These are phyloP conservation scores for Ectemnius lituratus DNA, from an alignment of 2,888 invertebrate species.

Conservation along the genomic window DNA sequence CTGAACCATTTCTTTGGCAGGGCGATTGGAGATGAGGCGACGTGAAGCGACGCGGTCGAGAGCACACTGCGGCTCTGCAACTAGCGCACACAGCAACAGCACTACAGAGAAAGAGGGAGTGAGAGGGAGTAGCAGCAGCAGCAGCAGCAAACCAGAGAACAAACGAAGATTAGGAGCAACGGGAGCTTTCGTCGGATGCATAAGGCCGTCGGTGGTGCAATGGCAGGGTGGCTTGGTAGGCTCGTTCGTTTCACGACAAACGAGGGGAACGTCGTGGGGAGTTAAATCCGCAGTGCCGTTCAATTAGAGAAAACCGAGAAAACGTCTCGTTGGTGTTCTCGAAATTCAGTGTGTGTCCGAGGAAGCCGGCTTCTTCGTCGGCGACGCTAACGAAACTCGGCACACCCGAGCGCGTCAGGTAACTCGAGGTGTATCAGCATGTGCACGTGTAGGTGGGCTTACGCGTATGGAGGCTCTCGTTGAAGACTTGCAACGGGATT, in stretches of 20 bases:
- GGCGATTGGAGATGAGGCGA: neutral
- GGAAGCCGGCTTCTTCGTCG: neutral
- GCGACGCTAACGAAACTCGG: neutral
- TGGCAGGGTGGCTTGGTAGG: too few relatives aligned
- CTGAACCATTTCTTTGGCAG: neutral
- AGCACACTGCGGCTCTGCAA: neutral
- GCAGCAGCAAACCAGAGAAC: neutral
- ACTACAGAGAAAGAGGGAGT: neutral
- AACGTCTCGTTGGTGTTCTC: constrained; percentile 42
- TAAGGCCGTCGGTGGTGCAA: constrained; percentile 4
- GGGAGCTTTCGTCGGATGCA: constrained; percentile 16
- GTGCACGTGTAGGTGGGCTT: constrained; percentile 11
- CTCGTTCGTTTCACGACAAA: neutral
- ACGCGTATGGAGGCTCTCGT: constrained; percentile 18
- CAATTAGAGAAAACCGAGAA: constrained; percentile 64
- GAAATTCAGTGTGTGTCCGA: constrained; percentile 13
- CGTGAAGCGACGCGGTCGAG: neutral
- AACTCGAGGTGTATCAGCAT: neutral
- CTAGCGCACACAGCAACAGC: neutral
- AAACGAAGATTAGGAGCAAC: constrained; percentile 33
- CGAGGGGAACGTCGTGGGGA: neutral
- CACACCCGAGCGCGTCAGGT: too few relatives aligned
- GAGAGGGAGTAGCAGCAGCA: too few relatives aligned
- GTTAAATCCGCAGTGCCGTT: constrained; percentile 55
- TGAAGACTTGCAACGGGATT: constrained; percentile 46